Percentiles rank a stretch among this genome's conserved stretches.
phyloP scores from a whole-genome alignment of 2,113 vertebrate genomes.

The Muntiacus muntjak region DNA sequence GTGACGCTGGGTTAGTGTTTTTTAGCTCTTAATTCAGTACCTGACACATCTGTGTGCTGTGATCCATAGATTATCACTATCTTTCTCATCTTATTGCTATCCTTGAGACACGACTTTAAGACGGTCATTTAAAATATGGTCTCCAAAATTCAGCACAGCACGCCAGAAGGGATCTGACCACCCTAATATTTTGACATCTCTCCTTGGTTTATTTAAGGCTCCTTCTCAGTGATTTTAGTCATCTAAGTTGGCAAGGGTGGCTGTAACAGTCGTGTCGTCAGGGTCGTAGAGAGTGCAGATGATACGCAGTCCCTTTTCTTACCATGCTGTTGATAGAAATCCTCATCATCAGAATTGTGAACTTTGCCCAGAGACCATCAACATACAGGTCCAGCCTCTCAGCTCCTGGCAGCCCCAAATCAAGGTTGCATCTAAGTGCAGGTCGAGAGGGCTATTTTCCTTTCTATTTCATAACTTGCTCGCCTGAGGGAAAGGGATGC shows the following conservation, averaged over 20 bases:
- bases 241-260: not conserved
- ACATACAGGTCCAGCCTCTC: not conserved
- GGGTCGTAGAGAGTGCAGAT: not conserved
- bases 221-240: slow-evolving; percentile 18
- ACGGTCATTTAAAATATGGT: not conserved
- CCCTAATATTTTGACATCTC: slow-evolving; percentile 26
- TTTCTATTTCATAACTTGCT: slow-evolving; percentile 45
- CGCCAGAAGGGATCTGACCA: slow-evolving; percentile 36
- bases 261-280: not conserved
- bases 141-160: not conserved
- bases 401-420: not conserved
- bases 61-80: not conserved
- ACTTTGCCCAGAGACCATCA: not conserved
- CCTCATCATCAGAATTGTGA: not conserved
- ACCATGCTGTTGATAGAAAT: not conserved
- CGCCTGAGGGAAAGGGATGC: slow-evolving; percentile 53
- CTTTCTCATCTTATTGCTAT: not conserved
- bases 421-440: not conserved
- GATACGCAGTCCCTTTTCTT: not conserved
- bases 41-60: not conserved
- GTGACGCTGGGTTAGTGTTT: not conserved
- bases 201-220: slow-evolving; percentile 32
- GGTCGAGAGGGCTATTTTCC: slow-evolving; percentile 40
- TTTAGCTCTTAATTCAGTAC: not conserved
- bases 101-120: not conserved